phyloP scores from a whole-genome alignment of 2,797 vertebrate genomes.

The Betta splendens region DNA sequence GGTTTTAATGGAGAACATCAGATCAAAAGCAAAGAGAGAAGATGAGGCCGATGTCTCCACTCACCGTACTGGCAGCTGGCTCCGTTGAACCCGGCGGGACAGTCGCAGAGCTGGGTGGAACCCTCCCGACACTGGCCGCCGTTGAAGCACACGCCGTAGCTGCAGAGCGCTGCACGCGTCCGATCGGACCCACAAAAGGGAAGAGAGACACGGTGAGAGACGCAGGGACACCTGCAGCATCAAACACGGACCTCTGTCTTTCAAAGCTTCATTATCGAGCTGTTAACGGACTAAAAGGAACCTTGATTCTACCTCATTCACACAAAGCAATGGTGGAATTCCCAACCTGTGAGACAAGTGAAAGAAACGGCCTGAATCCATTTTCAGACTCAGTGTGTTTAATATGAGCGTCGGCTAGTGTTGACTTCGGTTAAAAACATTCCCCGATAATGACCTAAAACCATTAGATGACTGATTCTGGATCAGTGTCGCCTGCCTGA shows the following conservation, averaged over 20 bases:
- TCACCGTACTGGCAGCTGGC: conserved; percentile 90
- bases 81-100: conserved; percentile 86
- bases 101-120: conserved; percentile 82
- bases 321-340: conserved; percentile 56
- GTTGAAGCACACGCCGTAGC: conserved; percentile 82
- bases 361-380: conserved; percentile 22
- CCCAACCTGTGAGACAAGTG: conserved; percentile 15
- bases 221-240: conserved; percentile 54
- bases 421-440: conserved; percentile 15
- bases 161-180: conserved; percentile 79
- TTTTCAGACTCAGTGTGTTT: conserved; percentile 26
- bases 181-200: conserved; percentile 38
- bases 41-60: conserved; percentile 45
- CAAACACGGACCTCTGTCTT: conserved; percentile 56
- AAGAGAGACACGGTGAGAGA: conserved; percentile 34
- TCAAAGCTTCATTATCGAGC: conserved; percentile 48
- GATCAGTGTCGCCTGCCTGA: conserved; percentile 27
- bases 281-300: conserved; percentile 51
- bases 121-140: conserved; percentile 83
- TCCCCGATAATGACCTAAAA: conserved; percentile 15
- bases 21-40: too few relatives aligned
- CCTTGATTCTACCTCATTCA: conserved; percentile 48
- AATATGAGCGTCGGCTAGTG: conserved; percentile 23
- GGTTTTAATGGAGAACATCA: too few relatives aligned
- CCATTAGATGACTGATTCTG: conserved; percentile 18